Evolutionary conservation across 2,113 vertebrate species (phyloP).

Genomic region (Gallinago media): DNA sequence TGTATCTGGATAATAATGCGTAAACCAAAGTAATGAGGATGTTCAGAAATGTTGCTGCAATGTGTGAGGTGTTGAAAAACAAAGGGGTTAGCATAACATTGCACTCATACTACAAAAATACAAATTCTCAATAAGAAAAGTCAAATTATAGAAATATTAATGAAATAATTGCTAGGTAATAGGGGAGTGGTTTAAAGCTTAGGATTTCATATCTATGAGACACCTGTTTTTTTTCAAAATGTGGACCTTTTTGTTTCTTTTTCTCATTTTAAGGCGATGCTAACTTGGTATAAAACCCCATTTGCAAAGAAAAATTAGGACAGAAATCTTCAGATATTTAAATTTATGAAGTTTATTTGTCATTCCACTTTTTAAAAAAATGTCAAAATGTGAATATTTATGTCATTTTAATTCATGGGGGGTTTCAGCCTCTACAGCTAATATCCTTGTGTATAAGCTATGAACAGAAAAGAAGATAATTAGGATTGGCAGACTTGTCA

Average conservation of each 20-base stretch:
- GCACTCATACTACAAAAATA: neutral
- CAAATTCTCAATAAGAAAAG: neutral
- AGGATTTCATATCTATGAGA: neutral
- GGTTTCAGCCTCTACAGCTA: neutral
- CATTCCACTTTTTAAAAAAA: neutral
- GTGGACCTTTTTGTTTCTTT: neutral
- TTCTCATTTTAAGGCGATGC: fast-evolving
- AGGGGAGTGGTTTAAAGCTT: neutral
- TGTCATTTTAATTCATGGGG: neutral
- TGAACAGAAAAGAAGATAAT: neutral
- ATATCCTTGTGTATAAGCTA: neutral
- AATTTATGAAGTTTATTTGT: neutral
- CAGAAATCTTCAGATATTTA: neutral
- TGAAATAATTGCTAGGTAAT: neutral
- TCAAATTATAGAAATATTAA: neutral
- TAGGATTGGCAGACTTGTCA: neutral
- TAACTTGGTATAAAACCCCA: neutral
- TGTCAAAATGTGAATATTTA: neutral
- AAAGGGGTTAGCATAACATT: neutral
- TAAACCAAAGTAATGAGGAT: neutral
- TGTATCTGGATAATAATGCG: neutral
- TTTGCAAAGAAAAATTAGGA: neutral
- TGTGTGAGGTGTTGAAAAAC: neutral
- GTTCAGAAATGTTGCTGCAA: neutral
- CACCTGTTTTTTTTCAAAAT: neutral